These are phyloP conservation scores for Gastrophryne carolinensis DNA, from an alignment of 2,797 vertebrate genomes.

Conservation along the genomic window DNA sequence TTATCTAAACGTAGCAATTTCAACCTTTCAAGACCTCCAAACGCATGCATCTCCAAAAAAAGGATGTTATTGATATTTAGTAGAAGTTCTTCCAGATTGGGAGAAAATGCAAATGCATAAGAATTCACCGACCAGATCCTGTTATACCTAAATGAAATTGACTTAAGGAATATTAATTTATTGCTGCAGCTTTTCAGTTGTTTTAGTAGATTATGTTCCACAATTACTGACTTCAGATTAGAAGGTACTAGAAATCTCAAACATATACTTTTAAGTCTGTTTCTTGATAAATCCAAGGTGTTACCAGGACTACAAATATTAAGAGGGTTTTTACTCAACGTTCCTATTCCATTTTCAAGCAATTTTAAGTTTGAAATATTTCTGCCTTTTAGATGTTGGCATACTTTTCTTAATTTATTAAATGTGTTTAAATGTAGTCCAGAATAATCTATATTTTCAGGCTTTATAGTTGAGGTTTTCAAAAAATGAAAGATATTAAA, in stretches of 20 bases:
- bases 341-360: fast-evolving
- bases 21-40: slow-evolving; percentile 66
- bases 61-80: slow-evolving; percentile 81
- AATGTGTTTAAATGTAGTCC: not conserved
- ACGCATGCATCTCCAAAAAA: slow-evolving; percentile 61
- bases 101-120: slow-evolving; percentile 32
- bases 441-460: slow-evolving; percentile 48
- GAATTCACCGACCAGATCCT: slow-evolving; percentile 42
- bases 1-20: slow-evolving; percentile 75
- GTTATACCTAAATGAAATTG: slow-evolving; percentile 58
- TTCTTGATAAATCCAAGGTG: slow-evolving; percentile 54
- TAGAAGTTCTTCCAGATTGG: slow-evolving; percentile 55
- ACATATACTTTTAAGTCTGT: slow-evolving; percentile 47
- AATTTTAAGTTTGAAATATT: not conserved
- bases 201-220: slow-evolving; percentile 57
- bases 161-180: not conserved
- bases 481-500: slow-evolving; percentile 35
- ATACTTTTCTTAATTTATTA: not conserved
- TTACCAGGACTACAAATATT: not conserved
- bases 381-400: not conserved
- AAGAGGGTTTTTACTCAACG: fast-evolving
- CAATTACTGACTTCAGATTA: not conserved
- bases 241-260: not conserved
- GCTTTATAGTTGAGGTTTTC: not conserved
- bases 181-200: fast-evolving